phyloP scores from a whole-genome alignment of 92 coral and sea anemone species.

The Porites evermanni region DNA sequence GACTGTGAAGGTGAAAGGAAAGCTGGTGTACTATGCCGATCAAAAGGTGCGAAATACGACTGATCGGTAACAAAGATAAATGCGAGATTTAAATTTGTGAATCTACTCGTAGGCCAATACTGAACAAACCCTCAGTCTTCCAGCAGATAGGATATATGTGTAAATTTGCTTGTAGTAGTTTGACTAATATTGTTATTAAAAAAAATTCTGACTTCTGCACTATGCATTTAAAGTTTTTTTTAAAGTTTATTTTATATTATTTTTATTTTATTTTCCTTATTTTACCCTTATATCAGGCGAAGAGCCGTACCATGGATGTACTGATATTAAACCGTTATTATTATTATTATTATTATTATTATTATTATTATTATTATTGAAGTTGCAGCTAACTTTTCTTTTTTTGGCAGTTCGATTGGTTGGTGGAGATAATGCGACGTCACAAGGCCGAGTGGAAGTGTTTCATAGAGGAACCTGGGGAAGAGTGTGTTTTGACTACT shows the following conservation, averaged over 20 bases:
- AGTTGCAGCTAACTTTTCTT: neutral
- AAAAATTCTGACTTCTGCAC: neutral
- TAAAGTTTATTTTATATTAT: no score
- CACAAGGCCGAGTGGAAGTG: no score
- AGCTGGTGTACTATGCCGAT: constrained; percentile 38
- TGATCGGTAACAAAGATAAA: no score
- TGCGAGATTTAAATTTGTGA: no score
- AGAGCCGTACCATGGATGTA: no score
- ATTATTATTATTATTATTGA: neutral
- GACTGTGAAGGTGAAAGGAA: neutral
- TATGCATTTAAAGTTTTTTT: no score
- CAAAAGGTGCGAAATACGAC: neutral
- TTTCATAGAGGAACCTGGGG: neutral
- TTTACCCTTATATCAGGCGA: neutral
- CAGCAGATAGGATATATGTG: no score
- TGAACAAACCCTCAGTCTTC: no score
- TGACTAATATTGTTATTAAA: no score
- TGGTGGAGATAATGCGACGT: no score
- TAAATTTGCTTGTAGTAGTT: no score
- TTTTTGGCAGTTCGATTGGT: neutral
- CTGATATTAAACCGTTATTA: neutral
- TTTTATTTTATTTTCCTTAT: neutral
- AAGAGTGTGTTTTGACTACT: neutral
- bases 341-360: neutral
- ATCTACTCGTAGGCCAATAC: no score